Evolutionary conservation across 1,140 invertebrate species (phyloP).

Genomic region (Aphis craccivora): DNA sequence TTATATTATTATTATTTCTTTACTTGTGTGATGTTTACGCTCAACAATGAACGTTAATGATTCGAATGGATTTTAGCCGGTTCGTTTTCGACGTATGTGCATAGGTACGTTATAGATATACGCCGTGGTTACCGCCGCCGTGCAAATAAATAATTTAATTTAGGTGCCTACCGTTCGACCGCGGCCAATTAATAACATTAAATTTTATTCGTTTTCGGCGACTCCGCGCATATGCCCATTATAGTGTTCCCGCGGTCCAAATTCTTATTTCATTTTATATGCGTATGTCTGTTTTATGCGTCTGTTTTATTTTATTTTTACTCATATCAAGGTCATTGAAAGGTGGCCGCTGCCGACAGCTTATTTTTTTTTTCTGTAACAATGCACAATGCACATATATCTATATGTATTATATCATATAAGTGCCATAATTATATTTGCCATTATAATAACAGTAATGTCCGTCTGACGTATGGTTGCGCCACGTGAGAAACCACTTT

Average conservation of each 20-base stretch:
- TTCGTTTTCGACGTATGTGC: neutral
- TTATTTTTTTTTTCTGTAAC: neutral
- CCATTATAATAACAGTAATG: constrained; percentile 24
- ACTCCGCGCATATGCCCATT: neutral
- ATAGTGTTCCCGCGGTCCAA: neutral
- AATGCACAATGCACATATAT: neutral
- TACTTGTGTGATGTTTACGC: neutral
- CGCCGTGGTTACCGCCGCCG: neutral
- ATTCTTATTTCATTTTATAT: constrained; percentile 6
- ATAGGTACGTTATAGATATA: neutral
- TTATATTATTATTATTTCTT: neutral
- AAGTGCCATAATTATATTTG: constrained; percentile 21
- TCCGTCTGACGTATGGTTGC: constrained; percentile 3
- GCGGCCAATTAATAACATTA: neutral
- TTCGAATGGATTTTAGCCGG: neutral
- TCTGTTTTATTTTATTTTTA: neutral
- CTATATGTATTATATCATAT: neutral
- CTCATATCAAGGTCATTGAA: constrained; percentile 27
- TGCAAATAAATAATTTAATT: neutral
- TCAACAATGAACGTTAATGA: constrained; percentile 20
- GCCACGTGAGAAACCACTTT: constrained; percentile 30
- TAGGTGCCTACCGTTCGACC: neutral
- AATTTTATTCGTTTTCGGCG: neutral
- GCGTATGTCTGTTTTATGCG: neutral
- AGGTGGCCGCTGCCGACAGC: neutral